Percentiles rank a stretch among this genome's conserved stretches.
phyloP scores from a whole-genome alignment of 2,113 vertebrate genomes.

The Otus sunia region DNA sequence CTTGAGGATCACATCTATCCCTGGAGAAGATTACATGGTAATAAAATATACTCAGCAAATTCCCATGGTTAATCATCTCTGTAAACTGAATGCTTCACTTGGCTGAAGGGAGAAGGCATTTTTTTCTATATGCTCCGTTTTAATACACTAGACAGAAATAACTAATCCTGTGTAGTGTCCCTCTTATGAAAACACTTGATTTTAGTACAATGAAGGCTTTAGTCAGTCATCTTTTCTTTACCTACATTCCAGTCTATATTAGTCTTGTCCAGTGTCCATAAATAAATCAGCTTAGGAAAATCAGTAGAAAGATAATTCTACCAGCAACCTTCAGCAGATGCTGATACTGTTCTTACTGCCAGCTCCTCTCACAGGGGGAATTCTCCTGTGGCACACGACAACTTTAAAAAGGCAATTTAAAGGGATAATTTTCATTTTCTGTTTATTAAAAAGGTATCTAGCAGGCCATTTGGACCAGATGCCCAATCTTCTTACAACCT shows the following conservation, averaged over 20 bases:
- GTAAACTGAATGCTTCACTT: conserved; percentile 22
- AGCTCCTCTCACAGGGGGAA: not conserved
- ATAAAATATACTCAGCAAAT: conserved; percentile 22
- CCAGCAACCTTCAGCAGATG: conserved; percentile 2
- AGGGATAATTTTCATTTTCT: conserved; percentile 20
- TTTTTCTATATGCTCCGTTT: not conserved
- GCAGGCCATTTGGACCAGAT: not conserved
- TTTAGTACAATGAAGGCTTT: not conserved
- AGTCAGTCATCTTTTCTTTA: conserved; percentile 22
- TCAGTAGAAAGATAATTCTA: conserved; percentile 38
- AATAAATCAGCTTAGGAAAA: conserved; percentile 63
- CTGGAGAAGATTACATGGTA: not conserved
- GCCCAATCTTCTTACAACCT: not conserved
- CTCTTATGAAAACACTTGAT: conserved; percentile 18
- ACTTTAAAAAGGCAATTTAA: conserved; percentile 8
- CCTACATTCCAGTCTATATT: conserved; percentile 7
- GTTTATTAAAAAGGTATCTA: conserved; percentile 20
- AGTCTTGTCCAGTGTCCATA: conserved; percentile 23
- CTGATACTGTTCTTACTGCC: not conserved
- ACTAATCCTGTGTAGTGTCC: not conserved
- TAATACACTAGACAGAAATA: not conserved
- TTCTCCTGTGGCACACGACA: not conserved
- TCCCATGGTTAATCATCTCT: conserved; percentile 43
- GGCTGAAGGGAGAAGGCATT: conserved; percentile 16
- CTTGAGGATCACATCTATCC: conserved; percentile 12